Percentiles rank a stretch among this genome's conserved stretches.
These are phyloP conservation scores for Rhopalosiphum maidis DNA, from an alignment of 1,140 invertebrate species.

Conservation along the genomic window DNA sequence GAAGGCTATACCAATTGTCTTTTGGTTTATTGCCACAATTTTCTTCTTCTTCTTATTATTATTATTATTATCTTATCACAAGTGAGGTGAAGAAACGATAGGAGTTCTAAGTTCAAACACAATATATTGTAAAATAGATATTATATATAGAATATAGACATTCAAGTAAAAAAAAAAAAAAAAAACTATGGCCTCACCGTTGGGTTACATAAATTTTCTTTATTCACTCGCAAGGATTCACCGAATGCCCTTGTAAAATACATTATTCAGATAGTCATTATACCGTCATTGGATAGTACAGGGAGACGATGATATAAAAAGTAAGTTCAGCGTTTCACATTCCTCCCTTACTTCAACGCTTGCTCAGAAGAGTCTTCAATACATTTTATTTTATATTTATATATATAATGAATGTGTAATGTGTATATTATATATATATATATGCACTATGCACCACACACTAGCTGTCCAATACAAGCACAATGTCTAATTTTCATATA, in stretches of 20 bases:
- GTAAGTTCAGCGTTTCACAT: conserved; percentile 44
- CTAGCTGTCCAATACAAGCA: background rate
- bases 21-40: background rate
- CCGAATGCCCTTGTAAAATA: conserved; percentile 35
- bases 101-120: background rate
- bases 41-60: background rate
- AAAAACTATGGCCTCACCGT: conserved; percentile 28
- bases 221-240: conserved; percentile 47
- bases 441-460: background rate
- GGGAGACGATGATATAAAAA: background rate
- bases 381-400: background rate
- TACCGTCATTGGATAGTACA: background rate
- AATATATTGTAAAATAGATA: background rate
- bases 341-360: conserved; percentile 23
- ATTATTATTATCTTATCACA: background rate
- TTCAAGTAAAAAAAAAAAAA: conserved; percentile 28
- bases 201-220: conserved; percentile 40
- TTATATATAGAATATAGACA: background rate
- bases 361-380: conserved; percentile 32
- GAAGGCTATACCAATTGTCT: background rate
- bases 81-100: conserved; percentile 1
- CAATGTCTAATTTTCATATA: conserved; percentile 26
- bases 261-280: conserved; percentile 56
- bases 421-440: background rate
- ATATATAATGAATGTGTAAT: background rate